phyloP scores from a whole-genome alignment of 1,140 invertebrate genomes.

The Thaumetopoea pityocampa region DNA sequence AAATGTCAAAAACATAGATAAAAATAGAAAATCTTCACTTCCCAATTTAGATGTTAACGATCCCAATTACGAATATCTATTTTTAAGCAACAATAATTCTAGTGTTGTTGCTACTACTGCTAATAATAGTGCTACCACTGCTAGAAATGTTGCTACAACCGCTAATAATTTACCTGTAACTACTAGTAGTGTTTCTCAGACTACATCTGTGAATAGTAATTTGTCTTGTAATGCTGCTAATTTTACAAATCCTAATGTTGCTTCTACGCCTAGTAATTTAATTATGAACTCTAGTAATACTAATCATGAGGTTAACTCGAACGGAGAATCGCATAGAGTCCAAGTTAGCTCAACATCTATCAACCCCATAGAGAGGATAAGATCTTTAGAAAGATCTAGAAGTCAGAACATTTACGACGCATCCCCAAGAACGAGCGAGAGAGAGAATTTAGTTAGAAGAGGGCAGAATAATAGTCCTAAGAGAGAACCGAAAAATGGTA shows the following conservation, averaged over 20 bases:
- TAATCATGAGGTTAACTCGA: slow-evolving; percentile 2
- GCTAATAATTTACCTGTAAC: too few relatives aligned
- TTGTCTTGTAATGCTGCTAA: too few relatives aligned
- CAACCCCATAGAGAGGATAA: slow-evolving; percentile 26
- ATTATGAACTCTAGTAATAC: slow-evolving; percentile 6
- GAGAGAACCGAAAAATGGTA: slow-evolving; percentile 41
- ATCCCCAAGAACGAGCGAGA: slow-evolving; percentile 29
- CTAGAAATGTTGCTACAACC: too few relatives aligned
- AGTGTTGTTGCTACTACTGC: slow-evolving; percentile 10
- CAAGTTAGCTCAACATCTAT: slow-evolving; percentile 3
- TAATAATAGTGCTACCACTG: slow-evolving; percentile 15
- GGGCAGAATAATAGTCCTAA: slow-evolving; percentile 15
- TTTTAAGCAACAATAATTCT: slow-evolving; percentile 35
- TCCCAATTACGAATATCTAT: slow-evolving; percentile 54
- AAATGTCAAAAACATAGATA: slow-evolving; percentile 39
- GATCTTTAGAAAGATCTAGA: slow-evolving; percentile 46
- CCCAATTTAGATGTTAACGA: slow-evolving; percentile 51
- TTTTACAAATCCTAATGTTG: too few relatives aligned
- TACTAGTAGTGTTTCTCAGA: too few relatives aligned
- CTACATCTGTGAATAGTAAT: too few relatives aligned
- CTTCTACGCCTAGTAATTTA: neutral
- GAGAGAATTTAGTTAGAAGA: too few relatives aligned
- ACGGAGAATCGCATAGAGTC: slow-evolving; percentile 17
- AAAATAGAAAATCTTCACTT: slow-evolving; percentile 50
- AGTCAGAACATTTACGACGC: slow-evolving; percentile 59